Percentiles rank a stretch among this genome's conserved stretches.
phyloP scores from a whole-genome alignment of 2,797 vertebrate genomes.

The Periophthalmus magnuspinnatus region DNA sequence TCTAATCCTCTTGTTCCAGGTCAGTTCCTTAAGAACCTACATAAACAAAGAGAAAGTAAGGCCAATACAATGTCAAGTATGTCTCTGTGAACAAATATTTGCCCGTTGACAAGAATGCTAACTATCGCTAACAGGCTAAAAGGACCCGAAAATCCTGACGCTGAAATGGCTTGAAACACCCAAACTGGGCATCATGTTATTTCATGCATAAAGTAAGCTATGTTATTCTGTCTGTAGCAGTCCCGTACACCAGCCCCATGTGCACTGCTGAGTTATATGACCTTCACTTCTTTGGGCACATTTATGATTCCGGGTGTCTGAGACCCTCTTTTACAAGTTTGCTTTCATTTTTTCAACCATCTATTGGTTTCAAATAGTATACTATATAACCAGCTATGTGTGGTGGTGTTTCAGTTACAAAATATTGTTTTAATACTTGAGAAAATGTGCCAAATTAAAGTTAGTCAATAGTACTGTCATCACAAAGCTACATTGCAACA shows the following conservation, averaged over 20 bases:
- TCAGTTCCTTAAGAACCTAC: slow-evolving; percentile 75
- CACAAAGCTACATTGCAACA: neutral
- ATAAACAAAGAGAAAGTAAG: slow-evolving; percentile 73
- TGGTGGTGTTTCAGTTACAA: neutral
- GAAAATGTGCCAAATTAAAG: neutral
- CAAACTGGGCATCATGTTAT: neutral
- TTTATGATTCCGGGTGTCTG: slow-evolving; percentile 6
- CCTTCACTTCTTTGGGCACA: slow-evolving; percentile 9
- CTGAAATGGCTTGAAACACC: neutral
- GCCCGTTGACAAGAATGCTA: neutral
- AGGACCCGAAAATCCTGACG: neutral
- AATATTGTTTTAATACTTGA: neutral
- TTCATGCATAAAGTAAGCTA: neutral
- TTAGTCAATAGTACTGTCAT: neutral
- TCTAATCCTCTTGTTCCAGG: slow-evolving; percentile 77
- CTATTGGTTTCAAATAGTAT: neutral
- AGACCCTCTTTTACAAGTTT: neutral
- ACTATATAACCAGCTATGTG: neutral
- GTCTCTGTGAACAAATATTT: slow-evolving; percentile 49
- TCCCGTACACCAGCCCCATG: neutral
- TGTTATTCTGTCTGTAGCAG: neutral
- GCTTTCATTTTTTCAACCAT: neutral
- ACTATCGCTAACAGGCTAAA: neutral
- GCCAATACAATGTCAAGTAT: slow-evolving; percentile 76
- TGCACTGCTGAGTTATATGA: neutral